Evolutionary conservation across 2,113 vertebrate species (phyloP), one percentile per base, ranked within the genome.

Genomic region (Galemys pyrenaicus): DNA sequence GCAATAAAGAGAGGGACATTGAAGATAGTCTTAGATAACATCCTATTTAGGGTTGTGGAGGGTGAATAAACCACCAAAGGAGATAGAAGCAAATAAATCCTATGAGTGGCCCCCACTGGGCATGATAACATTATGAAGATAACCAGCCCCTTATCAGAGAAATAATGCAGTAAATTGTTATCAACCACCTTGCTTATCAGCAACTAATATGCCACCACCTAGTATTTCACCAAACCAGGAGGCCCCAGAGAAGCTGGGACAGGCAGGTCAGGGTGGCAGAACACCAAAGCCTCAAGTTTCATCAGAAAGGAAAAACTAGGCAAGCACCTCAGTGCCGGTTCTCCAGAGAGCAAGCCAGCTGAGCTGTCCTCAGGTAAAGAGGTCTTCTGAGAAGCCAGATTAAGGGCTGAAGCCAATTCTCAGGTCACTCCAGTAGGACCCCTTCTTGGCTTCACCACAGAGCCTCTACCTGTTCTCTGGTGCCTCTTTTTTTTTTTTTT

Each of bases 141-240:
- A 56, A 35, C 0, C 9, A 67, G 24, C 22, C 12, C 24, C 44
- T 90, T 79, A 90, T 81, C 62, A 54, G 26, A 49, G 10, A 1
- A 9, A 15, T 41, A 11, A 28, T 16, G 6, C 0, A 0, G 32
- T 44, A 30, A 92, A 24, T 28, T 24, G 1, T 44, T 95, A 86
- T 81, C 73, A 64, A 32, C 41, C 78, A 35, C 35, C 70, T 8
- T 32, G 28, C 35, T 91, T 91, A 80, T 56, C 86, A 89, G 49
- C 30, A 87, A 80, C 20, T 5, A 44, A 8, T 62, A 26, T 75
- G 70, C 49, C 70, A 75, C 79, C 35, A 67, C 19, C 24, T 30
- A 30, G 3, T 8, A 62, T 39, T 51, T 83, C 85, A 51, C 17
- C n/a, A 56, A 95, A 82, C 74, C 87, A 78, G 24, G 37, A 54